Base-by-base conservation (phyloP, 2,113 vertebrate species). In the Odobenus rosmarus region DNA sequence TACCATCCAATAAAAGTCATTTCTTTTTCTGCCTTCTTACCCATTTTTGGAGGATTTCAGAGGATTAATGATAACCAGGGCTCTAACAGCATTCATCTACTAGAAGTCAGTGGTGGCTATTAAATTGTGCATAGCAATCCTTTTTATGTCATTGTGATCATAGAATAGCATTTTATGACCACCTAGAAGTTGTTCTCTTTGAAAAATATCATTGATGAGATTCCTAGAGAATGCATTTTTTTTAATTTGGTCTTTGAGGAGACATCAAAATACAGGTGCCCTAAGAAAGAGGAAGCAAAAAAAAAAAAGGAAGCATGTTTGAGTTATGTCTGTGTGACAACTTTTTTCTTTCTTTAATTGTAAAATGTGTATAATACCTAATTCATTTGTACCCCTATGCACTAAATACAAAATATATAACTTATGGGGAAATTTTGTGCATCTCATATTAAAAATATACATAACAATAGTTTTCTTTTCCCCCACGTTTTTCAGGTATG, bases 41-140 rank as follows among this genome's bases (percentile, higher is more conserved):
- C 15, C 88, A 72, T 90, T 96, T 96, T 74, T 21, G 21, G 46
- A 64, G 49, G 18, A 31, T 92, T 95, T 96, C 61, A 96, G 55
- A 71, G 53, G 55, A 91, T 93, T 93, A 85, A 94, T 77, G 81
- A 97, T 62, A 96, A 81, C 33, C 14, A 90, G 79, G 19, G 23
- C 88, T 88, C 18, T 79, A 86, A 91, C 4, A 97, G 55, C 18
- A 42, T 46, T 33, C 6, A 46, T 84, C 64, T 85, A 59, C 85
- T 53, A 86, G 49, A 92, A 89, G 31, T 55, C 81, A n/a, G 36
- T 88, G 33, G 13, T 88, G 42, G 11, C 39, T 82, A 28, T 62
- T 88, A 79, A 86, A 62, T 86, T 16, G 4, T 86, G 9, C 49
- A 24, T 21, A 85, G 10, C 9, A 59, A 91, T 74, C 3, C 14